Percentiles rank a stretch among this genome's conserved stretches.
phyloP scores from a whole-genome alignment of 2,113 vertebrate genomes.

The Sardina pilchardus region DNA sequence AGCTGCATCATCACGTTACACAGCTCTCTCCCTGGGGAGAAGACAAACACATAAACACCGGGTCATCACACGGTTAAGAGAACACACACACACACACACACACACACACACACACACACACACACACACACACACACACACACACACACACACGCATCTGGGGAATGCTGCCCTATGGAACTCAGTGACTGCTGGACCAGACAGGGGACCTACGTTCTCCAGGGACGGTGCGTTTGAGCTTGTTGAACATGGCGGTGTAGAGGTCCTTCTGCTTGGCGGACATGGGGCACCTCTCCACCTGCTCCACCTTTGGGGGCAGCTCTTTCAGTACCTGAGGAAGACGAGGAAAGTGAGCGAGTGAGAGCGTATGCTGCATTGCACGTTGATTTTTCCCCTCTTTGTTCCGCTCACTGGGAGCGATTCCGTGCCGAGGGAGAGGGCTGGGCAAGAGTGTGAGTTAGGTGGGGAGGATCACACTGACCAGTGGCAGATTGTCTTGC shows the following conservation, averaged over 20 bases:
- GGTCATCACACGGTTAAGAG: not conserved
- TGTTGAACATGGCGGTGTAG: conserved; percentile 80
- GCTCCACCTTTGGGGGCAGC: conserved; percentile 87
- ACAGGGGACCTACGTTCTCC: conserved; percentile 65
- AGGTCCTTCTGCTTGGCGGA: conserved; percentile 85
- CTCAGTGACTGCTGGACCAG: not conserved
- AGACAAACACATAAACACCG: not conserved
- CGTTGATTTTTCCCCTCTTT: too few relatives aligned
- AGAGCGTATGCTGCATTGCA: not conserved
- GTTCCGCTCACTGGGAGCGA: not conserved
- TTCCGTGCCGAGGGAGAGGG: not conserved
- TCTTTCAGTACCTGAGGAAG: conserved; percentile 87
- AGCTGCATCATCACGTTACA: conserved; percentile 96
- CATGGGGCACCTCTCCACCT: conserved; percentile 83
- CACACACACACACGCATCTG: not conserved
- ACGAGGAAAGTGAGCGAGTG: not conserved
- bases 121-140: not conserved
- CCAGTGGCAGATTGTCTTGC: too few relatives aligned
- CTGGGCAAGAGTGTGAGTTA: not conserved
- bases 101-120: not conserved
- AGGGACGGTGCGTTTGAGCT: conserved; percentile 75
- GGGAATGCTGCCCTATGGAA: too few relatives aligned
- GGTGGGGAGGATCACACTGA: too few relatives aligned
- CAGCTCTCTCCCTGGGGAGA: conserved; percentile 79
- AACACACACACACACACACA: too few relatives aligned